Evolutionary conservation across 2,113 vertebrate species (phyloP), one percentile per base, ranked within the genome.

Genomic region (Seriola quinqueradiata): DNA sequence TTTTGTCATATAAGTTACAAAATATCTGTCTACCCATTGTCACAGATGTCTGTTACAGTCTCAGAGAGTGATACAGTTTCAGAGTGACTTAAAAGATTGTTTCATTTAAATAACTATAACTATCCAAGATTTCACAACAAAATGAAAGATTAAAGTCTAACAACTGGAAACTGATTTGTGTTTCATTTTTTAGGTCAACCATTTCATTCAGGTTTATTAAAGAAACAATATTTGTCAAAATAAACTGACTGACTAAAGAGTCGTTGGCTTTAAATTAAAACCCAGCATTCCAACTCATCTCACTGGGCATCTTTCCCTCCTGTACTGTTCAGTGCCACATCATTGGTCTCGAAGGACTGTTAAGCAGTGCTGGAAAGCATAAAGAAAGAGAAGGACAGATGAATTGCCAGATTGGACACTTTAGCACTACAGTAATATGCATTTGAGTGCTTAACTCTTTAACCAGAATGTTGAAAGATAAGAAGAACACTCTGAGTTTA

Each of bases 211-310:
- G 28, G 28, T 28, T 28, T 28, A 28, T 28, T 28, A 28, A 28
- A 28, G 28, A 28, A 28, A 28, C 28, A 28, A 72, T 21, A 65
- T 79, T 65, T 36, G n/a, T 65, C 3, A 28, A 70, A 76, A 82
- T 13, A 4, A 65, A 23, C n/a, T 54, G 23, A 69, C 14, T 23
- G 8, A 54, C 13, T 14, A 52, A 2, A 55, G 25, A 25, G 55
- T 34, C 12, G 44, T 69, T 75, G 38, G 13, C 40, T 82, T 71
- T 32, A 23, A n/a, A 76, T 65, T 65, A 17, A 40, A 64, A 65
- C 14, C 4, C 1, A n/a, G 28, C 21, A 46, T 72, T 23, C 11
- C 13, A 72, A 36, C 67, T 21, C 13, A 52, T 59, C 23, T 77
- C 28, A 66, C 58, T 57, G 58, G 40, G 38, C 57, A 58, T 50